Evolutionary conservation across 92 coral and sea anemone genomes (phyloP).

Genomic region (Metridium senile): DNA sequence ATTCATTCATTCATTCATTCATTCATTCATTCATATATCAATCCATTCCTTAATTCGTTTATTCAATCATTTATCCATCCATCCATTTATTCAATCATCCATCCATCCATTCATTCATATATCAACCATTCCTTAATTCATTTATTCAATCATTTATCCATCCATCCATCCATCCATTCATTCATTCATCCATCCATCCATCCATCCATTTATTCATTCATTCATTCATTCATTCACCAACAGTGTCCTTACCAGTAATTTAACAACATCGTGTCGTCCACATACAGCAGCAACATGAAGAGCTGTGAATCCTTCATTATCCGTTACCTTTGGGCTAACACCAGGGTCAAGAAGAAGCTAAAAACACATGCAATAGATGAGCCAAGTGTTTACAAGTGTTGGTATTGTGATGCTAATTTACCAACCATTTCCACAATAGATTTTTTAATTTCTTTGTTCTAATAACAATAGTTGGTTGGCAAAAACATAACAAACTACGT

Average conservation of each 20-base stretch:
- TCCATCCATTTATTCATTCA: neutral
- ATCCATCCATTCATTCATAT: neutral
- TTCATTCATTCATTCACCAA: neutral
- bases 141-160: neutral
- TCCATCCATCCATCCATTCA: neutral
- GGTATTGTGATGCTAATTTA: too few species aligned
- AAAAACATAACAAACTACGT: too few species aligned
- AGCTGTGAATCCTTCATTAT: conserved; percentile 71
- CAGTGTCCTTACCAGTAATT: conserved; percentile 13
- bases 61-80: neutral
- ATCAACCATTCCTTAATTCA: neutral
- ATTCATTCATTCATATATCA: neutral
- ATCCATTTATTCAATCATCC: neutral
- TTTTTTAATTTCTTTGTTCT: too few species aligned
- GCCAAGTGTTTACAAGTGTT: too few species aligned
- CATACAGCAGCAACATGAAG: conserved; percentile 76
- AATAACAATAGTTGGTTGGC: too few species aligned
- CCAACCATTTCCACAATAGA: too few species aligned
- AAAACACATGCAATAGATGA: conserved; percentile 2
- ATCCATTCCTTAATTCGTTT: neutral
- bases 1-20: neutral
- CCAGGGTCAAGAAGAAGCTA: conserved; percentile 53
- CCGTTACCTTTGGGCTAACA: conserved; percentile 54
- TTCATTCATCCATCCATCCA: neutral
- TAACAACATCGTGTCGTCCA: conserved; percentile 59